Percentiles rank a stretch among this genome's conserved stretches.
Conservation (phyloP, 2,888 invertebrate genomes). For the Drosophila mimica region DNA sequence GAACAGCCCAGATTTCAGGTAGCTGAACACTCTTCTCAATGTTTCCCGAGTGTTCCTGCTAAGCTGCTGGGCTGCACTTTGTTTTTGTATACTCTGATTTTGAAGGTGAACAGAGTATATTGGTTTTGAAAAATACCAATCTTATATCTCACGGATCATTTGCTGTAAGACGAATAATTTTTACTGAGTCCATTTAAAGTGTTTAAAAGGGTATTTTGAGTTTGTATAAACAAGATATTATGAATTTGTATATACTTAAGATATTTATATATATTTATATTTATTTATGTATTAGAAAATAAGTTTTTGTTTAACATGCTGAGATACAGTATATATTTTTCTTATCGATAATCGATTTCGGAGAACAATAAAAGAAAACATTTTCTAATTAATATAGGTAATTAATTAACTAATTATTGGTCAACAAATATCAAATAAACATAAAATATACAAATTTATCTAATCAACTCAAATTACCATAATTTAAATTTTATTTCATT, state of each 20-base stretch:
- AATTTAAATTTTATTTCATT: neutral
- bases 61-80: neutral
- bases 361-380: neutral
- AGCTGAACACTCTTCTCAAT: neutral
- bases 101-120: neutral
- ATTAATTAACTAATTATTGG: neutral
- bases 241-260: no score
- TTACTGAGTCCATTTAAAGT: neutral
- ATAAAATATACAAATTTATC: neutral
- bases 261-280: neutral
- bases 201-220: accelerated
- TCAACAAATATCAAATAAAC: neutral
- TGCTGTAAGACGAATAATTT: neutral
- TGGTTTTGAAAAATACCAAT: neutral
- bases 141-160: neutral
- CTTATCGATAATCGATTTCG: accelerated
- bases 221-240: neutral
- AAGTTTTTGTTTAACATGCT: no score
- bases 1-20: constrained; percentile 5
- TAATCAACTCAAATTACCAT: neutral
- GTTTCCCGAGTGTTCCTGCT: neutral
- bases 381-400: neutral
- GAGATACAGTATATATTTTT: no score
- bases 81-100: neutral
- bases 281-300: neutral